Percentiles rank a stretch among this genome's conserved stretches.
phyloP scores from a whole-genome alignment of 2,888 invertebrate species.

The Aradus depressus region DNA sequence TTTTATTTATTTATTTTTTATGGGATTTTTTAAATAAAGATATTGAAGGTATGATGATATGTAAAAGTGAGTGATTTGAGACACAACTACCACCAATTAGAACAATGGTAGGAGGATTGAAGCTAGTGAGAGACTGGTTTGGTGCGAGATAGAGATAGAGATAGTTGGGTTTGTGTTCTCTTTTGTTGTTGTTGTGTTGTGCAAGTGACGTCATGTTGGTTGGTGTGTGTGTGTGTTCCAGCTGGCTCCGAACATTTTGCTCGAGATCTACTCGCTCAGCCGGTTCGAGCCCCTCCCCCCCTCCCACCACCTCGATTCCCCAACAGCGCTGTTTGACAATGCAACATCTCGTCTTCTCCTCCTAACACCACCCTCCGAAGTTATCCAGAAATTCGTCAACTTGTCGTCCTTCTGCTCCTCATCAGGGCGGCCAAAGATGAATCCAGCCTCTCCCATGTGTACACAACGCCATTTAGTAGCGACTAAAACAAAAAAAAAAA shows the following conservation, averaged over 20 bases:
- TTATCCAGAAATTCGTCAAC: too few relatives aligned
- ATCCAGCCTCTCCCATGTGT: constrained; percentile 26
- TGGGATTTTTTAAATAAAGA: too few relatives aligned
- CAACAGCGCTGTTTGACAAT: constrained; percentile 69
- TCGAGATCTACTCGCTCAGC: constrained; percentile 58
- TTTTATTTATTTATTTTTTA: too few relatives aligned
- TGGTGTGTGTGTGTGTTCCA: constrained; percentile 37
- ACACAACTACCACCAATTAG: constrained; percentile 14
- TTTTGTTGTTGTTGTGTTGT: constrained; percentile 18
- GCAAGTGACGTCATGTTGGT: constrained; percentile 15
- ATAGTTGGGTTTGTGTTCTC: constrained; percentile 6
- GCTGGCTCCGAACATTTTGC: constrained; percentile 83
- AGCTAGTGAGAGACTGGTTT: neutral
- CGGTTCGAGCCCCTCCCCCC: constrained; percentile 66
- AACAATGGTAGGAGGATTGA: constrained; percentile 12
- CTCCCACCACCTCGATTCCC: constrained; percentile 70
- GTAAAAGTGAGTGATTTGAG: too few relatives aligned
- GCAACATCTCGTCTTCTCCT: constrained; percentile 47
- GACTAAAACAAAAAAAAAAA: neutral
- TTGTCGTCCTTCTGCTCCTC: too few relatives aligned
- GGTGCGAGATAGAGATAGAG: neutral
- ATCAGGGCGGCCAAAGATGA: too few relatives aligned
- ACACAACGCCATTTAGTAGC: constrained; percentile 20
- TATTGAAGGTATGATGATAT: too few relatives aligned
- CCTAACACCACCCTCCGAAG: constrained; percentile 14